phyloP scores from a whole-genome alignment of 2,888 invertebrate species.

The Notodonta dromedarius region DNA sequence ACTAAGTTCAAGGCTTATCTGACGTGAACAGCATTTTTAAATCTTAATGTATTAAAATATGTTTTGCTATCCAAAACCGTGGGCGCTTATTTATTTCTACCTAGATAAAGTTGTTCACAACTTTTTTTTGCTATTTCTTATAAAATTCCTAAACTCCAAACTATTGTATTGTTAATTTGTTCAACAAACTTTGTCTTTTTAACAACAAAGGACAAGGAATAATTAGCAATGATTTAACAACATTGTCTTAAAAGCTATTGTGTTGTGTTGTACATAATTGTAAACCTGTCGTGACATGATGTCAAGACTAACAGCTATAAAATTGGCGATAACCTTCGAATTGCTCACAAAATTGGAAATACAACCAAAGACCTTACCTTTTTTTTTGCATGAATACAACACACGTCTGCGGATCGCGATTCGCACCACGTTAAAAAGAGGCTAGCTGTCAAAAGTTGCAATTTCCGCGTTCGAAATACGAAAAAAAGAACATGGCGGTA shows the following conservation, averaged over 20 bases:
- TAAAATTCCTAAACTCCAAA: too few relatives aligned
- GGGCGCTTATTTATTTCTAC: too few relatives aligned
- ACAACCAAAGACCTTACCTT: too few relatives aligned
- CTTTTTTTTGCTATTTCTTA: too few relatives aligned
- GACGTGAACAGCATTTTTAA: conserved; percentile 18
- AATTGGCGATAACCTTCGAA: not conserved
- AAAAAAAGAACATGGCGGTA: conserved; percentile 20
- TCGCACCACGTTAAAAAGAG: conserved; percentile 15
- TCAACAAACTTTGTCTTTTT: too few relatives aligned
- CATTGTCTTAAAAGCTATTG: too few relatives aligned
- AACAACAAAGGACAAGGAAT: too few relatives aligned
- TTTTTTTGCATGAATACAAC: not conserved
- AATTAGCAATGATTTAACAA: too few relatives aligned
- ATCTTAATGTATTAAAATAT: not conserved
- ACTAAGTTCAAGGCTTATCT: conserved; percentile 34
- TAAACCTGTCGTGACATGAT: not conserved
- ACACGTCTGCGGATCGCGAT: not conserved
- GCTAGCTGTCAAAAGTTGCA: conserved; percentile 33
- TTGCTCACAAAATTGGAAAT: not conserved
- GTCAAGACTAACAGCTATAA: not conserved
- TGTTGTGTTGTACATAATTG: not conserved
- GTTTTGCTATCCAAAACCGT: not conserved
- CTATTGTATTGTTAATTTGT: too few relatives aligned
- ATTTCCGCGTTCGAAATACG: conserved; percentile 16
- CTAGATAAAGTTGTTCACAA: too few relatives aligned